Conservation (phyloP, 2,113 vertebrate genomes). For the Xyrauchen texanus region DNA sequence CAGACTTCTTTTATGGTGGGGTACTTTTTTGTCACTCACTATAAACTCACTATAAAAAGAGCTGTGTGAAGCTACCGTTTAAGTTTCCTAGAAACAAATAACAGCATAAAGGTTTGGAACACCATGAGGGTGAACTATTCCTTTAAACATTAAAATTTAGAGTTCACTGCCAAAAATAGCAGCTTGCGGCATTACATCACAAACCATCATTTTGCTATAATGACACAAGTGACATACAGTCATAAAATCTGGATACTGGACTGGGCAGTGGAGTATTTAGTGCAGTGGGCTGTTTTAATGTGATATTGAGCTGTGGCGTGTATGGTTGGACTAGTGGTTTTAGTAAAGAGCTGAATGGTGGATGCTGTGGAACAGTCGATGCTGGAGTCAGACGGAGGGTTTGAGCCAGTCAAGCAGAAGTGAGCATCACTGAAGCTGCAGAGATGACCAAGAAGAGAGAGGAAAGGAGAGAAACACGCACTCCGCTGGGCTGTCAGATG, state of each 20-base stretch:
- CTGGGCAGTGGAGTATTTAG: neutral
- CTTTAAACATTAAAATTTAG: too few relatives aligned
- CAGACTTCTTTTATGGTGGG: too few relatives aligned
- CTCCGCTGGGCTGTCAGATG: constrained; percentile 47
- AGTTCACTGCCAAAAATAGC: too few relatives aligned
- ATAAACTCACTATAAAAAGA: too few relatives aligned
- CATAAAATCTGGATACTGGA: neutral
- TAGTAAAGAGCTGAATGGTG: neutral
- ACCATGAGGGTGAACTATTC: too few relatives aligned
- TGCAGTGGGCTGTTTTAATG: constrained; percentile 14
- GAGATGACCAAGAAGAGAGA: constrained; percentile 11
- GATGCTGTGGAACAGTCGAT: constrained; percentile 8
- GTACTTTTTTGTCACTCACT: too few relatives aligned
- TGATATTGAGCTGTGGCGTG: constrained; percentile 8
- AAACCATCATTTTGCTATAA: too few relatives aligned
- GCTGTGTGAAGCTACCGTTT: too few relatives aligned
- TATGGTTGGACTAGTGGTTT: constrained; percentile 28
- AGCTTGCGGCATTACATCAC: too few relatives aligned
- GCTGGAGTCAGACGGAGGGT: neutral
- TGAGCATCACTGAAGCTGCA: constrained; percentile 30
- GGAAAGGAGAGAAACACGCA: neutral
- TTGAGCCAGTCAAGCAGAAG: constrained; percentile 33
- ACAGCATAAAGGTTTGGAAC: too few relatives aligned
- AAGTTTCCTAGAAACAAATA: too few relatives aligned
- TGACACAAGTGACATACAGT: too few relatives aligned